Base-by-base conservation (phyloP, 2,888 invertebrate genomes). In the Drosophila neotestacea region DNA sequence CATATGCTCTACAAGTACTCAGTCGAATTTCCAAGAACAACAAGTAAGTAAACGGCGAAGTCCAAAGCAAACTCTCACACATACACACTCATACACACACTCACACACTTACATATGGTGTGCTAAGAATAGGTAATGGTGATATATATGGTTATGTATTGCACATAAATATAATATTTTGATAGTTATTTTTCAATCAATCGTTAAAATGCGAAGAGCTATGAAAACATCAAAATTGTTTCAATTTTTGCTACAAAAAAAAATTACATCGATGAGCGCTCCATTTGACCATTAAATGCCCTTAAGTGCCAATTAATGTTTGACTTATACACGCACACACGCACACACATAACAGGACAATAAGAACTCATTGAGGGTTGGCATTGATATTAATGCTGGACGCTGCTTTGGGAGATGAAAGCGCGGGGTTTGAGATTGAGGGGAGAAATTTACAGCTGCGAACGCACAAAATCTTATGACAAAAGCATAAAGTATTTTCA, bases 251-350 rank as follows among this genome's bases (percentile, higher is more conserved):
- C 36, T 47, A 50, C 61, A 48, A 58, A 54, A 68, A 54, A 68
- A 62, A 50, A 32, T 51, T 50, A 65, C 64, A 51, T 59, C 69
- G 51, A 66, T 73, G 48, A 48, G 16, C 75, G 65, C 79, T 50
- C 52, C 80, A 76, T 78, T 76, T 72, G 56, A 76, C 63, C 81
- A 77, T 87, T 82, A 83, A 83, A 83, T 83, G 82, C 70, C 84
- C 79, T 85, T 84, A 85, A 84, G 84, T 84, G 84, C 84, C 85
- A 84, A 85, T 85, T 85, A 83, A 83, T 84, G 84, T 84, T 85
- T 76, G 76, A 68, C 85, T 85, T 79, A 70, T 68, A 62, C 77
- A 66, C 63, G 44, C 65, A 38, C 58, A 58, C 59, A 65, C 55
- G 11, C 44, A 54, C 59, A 56, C 32, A 34, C 60, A 62, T 28